Percentiles rank a stretch among this genome's conserved stretches.
Conservation (phyloP, 2,113 vertebrate species). For the Oreochromis niloticus region DNA sequence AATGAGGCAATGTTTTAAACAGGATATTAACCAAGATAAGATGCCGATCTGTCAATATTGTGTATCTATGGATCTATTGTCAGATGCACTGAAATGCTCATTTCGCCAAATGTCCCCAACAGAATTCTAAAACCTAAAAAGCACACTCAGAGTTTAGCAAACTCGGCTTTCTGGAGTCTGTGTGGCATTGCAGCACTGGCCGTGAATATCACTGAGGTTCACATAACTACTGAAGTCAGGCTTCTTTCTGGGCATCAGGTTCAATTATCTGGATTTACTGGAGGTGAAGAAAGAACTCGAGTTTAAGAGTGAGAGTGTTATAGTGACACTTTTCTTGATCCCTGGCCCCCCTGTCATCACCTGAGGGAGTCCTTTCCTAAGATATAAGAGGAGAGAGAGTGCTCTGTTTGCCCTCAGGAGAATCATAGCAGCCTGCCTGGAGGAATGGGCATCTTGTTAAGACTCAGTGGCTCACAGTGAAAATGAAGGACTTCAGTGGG, state of each 20-base stretch:
- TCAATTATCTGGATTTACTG: constrained; percentile 55
- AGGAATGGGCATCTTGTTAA: constrained; percentile 64
- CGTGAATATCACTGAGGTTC: constrained; percentile 7
- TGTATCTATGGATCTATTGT: not conserved
- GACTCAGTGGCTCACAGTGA: constrained; percentile 55
- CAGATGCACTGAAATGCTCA: not conserved
- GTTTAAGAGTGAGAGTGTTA: constrained; percentile 41
- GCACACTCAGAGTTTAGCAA: not conserved
- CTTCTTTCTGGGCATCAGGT: constrained; percentile 20
- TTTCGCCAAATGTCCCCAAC: not conserved
- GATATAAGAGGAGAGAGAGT: constrained; percentile 50
- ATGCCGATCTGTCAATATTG: constrained; percentile 35
- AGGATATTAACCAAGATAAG: constrained; percentile 63
- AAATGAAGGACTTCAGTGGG: constrained; percentile 66
- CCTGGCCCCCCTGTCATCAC: constrained; percentile 30
- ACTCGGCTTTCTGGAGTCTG: not conserved
- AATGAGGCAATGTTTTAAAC: constrained; percentile 48
- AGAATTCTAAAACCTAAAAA: not conserved
- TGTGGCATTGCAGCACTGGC: not conserved
- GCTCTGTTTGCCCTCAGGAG: constrained; percentile 67
- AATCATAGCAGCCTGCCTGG: constrained; percentile 49
- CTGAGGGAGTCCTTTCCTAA: constrained; percentile 36
- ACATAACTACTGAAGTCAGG: constrained; percentile 25
- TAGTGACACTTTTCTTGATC: constrained; percentile 54
- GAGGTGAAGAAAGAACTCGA: constrained; percentile 42